Evolutionary conservation across 2,113 vertebrate species (phyloP).

Genomic region (Odobenus rosmarus): DNA sequence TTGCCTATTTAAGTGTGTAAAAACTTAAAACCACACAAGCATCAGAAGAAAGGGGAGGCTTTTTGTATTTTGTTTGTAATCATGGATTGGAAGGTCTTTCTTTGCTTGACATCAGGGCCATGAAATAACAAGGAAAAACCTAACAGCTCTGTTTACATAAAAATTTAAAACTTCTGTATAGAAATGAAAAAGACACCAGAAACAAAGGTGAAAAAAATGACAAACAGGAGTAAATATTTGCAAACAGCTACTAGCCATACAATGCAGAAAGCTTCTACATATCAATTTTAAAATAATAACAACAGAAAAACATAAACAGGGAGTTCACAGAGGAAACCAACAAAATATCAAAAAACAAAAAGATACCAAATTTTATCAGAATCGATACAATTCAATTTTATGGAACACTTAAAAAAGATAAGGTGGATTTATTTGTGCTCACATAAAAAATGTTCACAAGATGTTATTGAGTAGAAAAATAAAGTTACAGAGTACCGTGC

Average conservation of each 20-base stretch:
- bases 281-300: not conserved
- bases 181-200: constrained; percentile 1
- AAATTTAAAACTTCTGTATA: not conserved
- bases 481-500: not conserved
- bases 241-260: not conserved
- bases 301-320: not conserved
- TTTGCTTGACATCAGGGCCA: not conserved
- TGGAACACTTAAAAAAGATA: not conserved
- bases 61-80: constrained; percentile 1
- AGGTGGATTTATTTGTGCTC: not conserved
- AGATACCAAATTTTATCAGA: not conserved
- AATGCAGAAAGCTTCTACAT: not conserved
- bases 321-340: not conserved
- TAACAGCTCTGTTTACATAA: constrained; percentile 23
- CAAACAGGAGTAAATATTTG: constrained; percentile 18
- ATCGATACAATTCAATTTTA: constrained; percentile 25
- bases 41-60: not conserved
- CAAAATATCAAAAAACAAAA: constrained; percentile 48
- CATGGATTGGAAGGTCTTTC: not conserved
- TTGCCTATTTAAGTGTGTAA: not conserved
- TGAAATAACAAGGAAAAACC: constrained; percentile 11
- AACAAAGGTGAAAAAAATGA: constrained; percentile 27
- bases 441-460: not conserved
- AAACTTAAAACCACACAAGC: not conserved
- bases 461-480: not conserved